Base-by-base conservation (phyloP, 2,113 vertebrate species). In the Nothobranchius kuhntae region DNA sequence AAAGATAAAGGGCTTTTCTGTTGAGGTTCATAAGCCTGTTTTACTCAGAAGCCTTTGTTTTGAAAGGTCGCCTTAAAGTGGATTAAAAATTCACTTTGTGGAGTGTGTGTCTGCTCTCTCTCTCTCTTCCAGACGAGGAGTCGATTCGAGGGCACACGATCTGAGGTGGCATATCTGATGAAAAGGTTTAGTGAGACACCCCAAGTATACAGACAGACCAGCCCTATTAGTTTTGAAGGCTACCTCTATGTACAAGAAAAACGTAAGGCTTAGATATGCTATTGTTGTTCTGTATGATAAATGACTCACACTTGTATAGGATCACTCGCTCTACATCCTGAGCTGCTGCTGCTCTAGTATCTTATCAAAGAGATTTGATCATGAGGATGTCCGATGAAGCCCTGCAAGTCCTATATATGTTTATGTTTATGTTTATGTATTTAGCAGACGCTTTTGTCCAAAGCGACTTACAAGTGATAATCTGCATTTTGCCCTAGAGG, bases 161-260 rank as follows among this genome's bases (percentile, higher is more conserved):
- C 96, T 4, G 97, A 99, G 79, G 98, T 99, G 59, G 88, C 92
- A 53, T 96, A 98, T 11, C 93, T 99, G 46, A 96, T 96, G 96
- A 98, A 96, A 76, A 96, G 95, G 87, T 96, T 97, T 81, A 93
- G 90, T 69, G 94, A 93, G 67, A 88, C 92, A 21, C 96, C 96
- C n/a, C 95, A 94, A 62, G 96, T 98, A 7, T 96, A 96, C 78
- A 95, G 95, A 76, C 95, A 96, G 83, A 95, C 93, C 46, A 97
- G 95, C 76, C 86, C 95, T 9, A 95, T 97, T 84, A 95, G 96
- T 0, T 95, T 92, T 30, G 98, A 99, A 89, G 98, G 97, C 58
- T 99, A 99, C 84, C 93, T 99, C 71, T 98, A 96, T 14, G 92
- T 98, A 10, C 98, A 99, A 81, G 98, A 99, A 79, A 99, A 97